Base-by-base conservation (phyloP, 2,888 invertebrate species). In the Amblyteles armatorius region DNA sequence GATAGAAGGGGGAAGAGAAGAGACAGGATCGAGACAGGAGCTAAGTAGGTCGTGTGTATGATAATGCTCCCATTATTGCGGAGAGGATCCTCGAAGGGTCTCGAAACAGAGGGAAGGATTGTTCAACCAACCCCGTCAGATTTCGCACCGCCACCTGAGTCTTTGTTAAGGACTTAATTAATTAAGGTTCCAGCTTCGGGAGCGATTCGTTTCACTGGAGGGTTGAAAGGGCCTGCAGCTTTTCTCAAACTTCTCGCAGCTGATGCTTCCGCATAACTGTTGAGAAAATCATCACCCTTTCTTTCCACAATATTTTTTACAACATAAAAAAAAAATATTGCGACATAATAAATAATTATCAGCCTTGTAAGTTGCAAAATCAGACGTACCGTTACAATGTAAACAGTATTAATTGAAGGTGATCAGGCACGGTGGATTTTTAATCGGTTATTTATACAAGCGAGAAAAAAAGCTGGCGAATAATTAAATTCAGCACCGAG, bases 11-110 rank as follows among this genome's bases (percentile, higher is more conserved):
- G 29, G 57, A 60, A 74, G 63, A 44, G 29, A 63, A 63, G 63
- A 63, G 78, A 48, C 60, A 57, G 65, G 87, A 85, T 88, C 87
- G 78, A 88, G 88, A 79, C 82, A 73, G 85, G 81, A 86, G 87
- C 88, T 92, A 93, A 93, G 91, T 93, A 92, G 93, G 92, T 93
- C 93, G 92, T 93, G 93, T 91, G 92, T 93, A 94, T 93, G 93
- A 93, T 93, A 94, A 93, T 93, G 91, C 87, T 80, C 85, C 91
- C 91, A 93, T 94, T 93, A 93, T 93, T 92, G 92, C 72, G 82
- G 77, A 91, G 80, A 86, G 88, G 89, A 83, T 88, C 87, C 88
- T 86, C 72, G 71, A 55, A 83, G 86, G 86, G 85, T 71, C 79
- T 72, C 77, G 63, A 74, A 63, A 22, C 44, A n/a, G 52, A 22